These are phyloP conservation scores for Bombus ignitus DNA, from an alignment of 1,140 invertebrate species.

Conservation along the genomic window DNA sequence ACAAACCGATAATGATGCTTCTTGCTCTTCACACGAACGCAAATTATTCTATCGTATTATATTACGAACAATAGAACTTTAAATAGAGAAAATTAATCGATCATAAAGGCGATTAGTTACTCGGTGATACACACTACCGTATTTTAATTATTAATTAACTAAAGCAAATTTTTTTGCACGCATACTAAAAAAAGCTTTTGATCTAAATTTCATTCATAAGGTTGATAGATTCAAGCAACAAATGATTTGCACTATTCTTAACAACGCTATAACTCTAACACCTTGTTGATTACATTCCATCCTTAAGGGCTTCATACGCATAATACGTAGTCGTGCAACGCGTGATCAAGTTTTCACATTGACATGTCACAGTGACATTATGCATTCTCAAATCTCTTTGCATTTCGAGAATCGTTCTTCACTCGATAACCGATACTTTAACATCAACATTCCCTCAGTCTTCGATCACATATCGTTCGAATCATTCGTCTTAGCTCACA, in stretches of 20 bases:
- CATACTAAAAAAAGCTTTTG: neutral
- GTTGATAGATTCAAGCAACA: neutral
- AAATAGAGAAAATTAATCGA: neutral
- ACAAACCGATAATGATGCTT: conserved; percentile 35
- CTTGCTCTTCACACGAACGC: conserved; percentile 42
- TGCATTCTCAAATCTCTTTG: neutral
- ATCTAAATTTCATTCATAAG: neutral
- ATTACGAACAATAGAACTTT: neutral
- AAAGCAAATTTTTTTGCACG: too few relatives aligned
- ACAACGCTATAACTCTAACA: too few relatives aligned
- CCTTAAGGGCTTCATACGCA: too few relatives aligned
- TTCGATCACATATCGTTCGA: too few relatives aligned
- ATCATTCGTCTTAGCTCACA: neutral
- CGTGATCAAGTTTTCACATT: neutral
- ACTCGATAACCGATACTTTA: neutral
- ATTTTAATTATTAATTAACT: too few relatives aligned
- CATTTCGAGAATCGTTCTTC: neutral
- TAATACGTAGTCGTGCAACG: too few relatives aligned
- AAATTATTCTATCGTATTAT: conserved; percentile 51
- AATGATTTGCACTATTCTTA: too few relatives aligned
- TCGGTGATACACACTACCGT: too few relatives aligned
- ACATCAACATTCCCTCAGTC: too few relatives aligned
- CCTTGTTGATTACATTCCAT: too few relatives aligned
- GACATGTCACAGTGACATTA: neutral
- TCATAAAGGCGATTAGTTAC: too few relatives aligned